Evolutionary conservation across 2,888 invertebrate species (phyloP).

Genomic region (Cetonia aurata): DNA sequence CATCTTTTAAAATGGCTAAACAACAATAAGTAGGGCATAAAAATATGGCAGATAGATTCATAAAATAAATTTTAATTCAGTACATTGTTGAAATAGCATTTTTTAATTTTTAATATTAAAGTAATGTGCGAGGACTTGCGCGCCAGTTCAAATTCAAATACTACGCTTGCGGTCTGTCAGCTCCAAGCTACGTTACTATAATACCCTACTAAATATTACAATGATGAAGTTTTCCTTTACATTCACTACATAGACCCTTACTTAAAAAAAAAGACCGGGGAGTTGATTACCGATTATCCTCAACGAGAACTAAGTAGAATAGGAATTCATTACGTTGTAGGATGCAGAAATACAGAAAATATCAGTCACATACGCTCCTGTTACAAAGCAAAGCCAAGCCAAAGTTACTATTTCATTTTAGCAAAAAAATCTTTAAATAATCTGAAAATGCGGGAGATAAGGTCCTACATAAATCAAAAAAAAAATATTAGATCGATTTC

Average conservation of each 20-base stretch:
- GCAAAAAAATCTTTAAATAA: slow-evolving; percentile 59
- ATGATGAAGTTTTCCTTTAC: too few relatives aligned
- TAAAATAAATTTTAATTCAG: too few relatives aligned
- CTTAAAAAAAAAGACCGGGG: too few relatives aligned
- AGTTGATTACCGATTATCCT: too few relatives aligned
- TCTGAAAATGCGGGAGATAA: slow-evolving; percentile 61
- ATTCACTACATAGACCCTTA: too few relatives aligned
- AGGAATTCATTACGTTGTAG: not conserved
- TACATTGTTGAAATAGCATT: not conserved
- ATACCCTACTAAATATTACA: too few relatives aligned
- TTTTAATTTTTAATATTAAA: slow-evolving; percentile 1
- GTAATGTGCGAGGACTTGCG: slow-evolving; percentile 21
- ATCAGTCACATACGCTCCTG: slow-evolving; percentile 15
- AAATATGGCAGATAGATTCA: not conserved
- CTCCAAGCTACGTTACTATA: too few relatives aligned
- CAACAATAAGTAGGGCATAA: not conserved
- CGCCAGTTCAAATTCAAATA: slow-evolving; percentile 43
- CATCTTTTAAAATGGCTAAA: slow-evolving; percentile 86
- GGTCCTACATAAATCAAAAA: slow-evolving; percentile 65
- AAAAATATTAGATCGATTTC: slow-evolving; percentile 67
- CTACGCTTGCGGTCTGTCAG: slow-evolving; percentile 2
- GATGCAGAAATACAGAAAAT: not conserved
- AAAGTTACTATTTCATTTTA: slow-evolving; percentile 48
- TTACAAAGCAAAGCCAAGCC: slow-evolving; percentile 47
- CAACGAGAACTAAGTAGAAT: not conserved